A percentile compares a stretch with the other conserved stretches of the same genome.
Conservation (phyloP, 2,797 vertebrate species). For the Centroberyx gerrardi region DNA sequence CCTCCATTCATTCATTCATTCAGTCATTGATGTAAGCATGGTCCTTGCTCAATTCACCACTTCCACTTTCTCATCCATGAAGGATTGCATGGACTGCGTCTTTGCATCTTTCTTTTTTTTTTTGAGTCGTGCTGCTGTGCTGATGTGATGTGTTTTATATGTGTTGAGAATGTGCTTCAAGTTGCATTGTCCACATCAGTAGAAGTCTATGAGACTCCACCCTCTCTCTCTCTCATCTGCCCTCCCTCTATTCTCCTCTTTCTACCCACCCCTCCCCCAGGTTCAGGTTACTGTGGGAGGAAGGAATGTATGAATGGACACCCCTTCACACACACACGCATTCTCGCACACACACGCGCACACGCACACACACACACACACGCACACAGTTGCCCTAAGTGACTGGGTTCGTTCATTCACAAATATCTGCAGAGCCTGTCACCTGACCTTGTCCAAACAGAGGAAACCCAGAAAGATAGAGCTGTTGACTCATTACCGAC, state of each 20-base stretch:
- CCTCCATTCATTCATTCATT: too few relatives aligned
- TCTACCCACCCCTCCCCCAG: constrained; percentile 38
- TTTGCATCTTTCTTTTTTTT: background rate
- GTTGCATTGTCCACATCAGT: constrained; percentile 18
- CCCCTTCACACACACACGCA: constrained; percentile 27
- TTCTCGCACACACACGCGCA: constrained; percentile 5
- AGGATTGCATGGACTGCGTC: background rate
- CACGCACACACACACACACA: constrained; percentile 28
- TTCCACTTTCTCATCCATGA: background rate
- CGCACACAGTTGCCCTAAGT: constrained; percentile 29
- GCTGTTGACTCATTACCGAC: constrained; percentile 63
- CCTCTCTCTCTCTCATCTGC: constrained; percentile 18
- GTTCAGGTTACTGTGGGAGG: constrained; percentile 78
- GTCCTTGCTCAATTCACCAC: too few relatives aligned
- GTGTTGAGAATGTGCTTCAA: constrained; percentile 8
- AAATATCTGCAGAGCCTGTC: constrained; percentile 82
- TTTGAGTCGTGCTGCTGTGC: constrained; percentile 16
- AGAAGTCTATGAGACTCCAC: constrained; percentile 29
- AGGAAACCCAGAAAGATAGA: constrained; percentile 64
- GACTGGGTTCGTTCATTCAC: constrained; percentile 79
- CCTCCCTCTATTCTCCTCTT: background rate
- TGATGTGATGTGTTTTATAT: constrained; percentile 18
- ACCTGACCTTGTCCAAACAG: constrained; percentile 82
- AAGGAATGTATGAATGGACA: constrained; percentile 84
- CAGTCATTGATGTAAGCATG: too few relatives aligned